Base-by-base conservation (phyloP, 2,113 vertebrate species). In the Etia nguti region DNA sequence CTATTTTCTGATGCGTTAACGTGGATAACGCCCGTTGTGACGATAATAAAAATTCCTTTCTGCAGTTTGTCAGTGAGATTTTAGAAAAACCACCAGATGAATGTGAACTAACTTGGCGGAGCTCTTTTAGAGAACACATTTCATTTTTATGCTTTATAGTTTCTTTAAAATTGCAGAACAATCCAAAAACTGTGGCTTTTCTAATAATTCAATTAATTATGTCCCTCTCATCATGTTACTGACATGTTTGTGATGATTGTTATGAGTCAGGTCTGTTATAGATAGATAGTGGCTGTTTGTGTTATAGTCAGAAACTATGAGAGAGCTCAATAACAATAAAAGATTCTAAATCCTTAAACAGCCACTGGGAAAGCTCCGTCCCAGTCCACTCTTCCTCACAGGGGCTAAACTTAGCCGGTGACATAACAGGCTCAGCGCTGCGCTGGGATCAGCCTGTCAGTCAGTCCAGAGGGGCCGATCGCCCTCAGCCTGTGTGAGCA, bases 361-460 rank as follows among this genome's bases (percentile, higher is more conserved):
- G 22, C 24, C 15, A 16, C 73, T 4, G 46, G 9, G 12, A 48
- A 50, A 15, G 15, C 52, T 60, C 65, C 20, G 18, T 22, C 2
- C 34, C 20, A 68, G 60, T 41, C 62, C 20, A 1, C 62, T 5
- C 62, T 68, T 36, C 62, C 20, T 68, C 20, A 38, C 34, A 12
- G 46, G 6, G 31, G 84, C 93, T 93, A 92, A 93, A 92, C 60
- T 88, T 93, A 93, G 90, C 83, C 0, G 48, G 12, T 89, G 87
- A 91, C 65, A 59, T 87, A 52, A 88, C n/a, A 34, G 43, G 52
- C 81, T 57, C 80, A 85, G 86, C 70, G 59, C 91, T 65, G 88
- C 4, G 57, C 86, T 83, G 48, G 52, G 86, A 57, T 54, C 88
- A 82, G 84, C 54, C 77, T 70, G 62, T 38, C 62, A 68, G 34